Base-by-base conservation (phyloP, 2,888 invertebrate genomes). In the Ypsolopha sequella region DNA sequence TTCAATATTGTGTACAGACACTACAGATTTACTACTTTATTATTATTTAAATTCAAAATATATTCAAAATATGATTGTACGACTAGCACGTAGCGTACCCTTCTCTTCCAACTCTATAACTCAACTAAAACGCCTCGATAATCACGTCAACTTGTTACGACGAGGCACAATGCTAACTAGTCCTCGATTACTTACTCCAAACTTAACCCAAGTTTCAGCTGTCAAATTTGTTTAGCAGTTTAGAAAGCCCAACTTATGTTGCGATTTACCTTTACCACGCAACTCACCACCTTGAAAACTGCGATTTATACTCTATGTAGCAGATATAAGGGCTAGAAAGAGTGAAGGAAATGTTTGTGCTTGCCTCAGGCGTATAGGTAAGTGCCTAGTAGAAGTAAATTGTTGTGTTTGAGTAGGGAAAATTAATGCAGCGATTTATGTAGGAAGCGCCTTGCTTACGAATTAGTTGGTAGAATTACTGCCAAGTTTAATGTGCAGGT, bases 151-250 rank as follows among this genome's bases (percentile, higher is more conserved):
- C 80, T 80, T 76, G 73, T 24, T 76, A 73, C 75, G 72, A 75
- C 78, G 73, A 77, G 77, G 75, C 70, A 80, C 77, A 81, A 78
- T 79, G 76, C 79, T 77, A 79, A 84, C 80, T 80, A 80, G 78
- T 74, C 73, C 70, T 66, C 70, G 66, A 64, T 66, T 78, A 80
- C 76, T 81, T 77, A 70, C 70, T 73, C 63, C 55, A 56, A 55
- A 53, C 36, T 84, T 80, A 66, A 71, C 66, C 75, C 77, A 84
- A 85, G 73, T 84, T 80, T 66, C 70, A 79, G 82, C 86, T 84
- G 85, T 85, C 86, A 86, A 84, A 86, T 85, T 85, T 85, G 85
- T 84, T 84, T 80, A 85, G 85, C 75, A 82, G 84, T 76, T 68
- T 74, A 72, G 76, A 77, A 75, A 79, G 78, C 76, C 71, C 70